Conservation (phyloP, 2,888 invertebrate species). For the Tyria jacobaeae region DNA sequence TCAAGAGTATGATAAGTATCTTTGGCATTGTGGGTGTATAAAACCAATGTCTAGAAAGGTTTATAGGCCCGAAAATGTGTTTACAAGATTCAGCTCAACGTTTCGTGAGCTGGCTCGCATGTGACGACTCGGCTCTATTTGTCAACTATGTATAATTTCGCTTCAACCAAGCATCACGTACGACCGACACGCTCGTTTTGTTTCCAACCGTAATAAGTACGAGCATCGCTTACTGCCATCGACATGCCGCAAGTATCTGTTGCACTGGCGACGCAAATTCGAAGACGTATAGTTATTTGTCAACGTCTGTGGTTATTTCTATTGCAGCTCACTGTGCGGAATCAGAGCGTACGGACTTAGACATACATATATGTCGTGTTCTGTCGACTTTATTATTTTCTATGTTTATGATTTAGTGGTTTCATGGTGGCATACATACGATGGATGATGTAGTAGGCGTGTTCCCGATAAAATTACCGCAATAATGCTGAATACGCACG, state of each 20-base stretch:
- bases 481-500: constrained; percentile 14
- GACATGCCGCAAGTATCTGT: constrained; percentile 41
- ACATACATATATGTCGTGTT: constrained; percentile 48
- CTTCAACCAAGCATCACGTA: constrained; percentile 52
- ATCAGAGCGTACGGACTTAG: constrained; percentile 56
- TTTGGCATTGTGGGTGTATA: too few species aligned
- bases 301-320: constrained; percentile 65
- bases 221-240: constrained; percentile 43
- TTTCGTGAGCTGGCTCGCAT: constrained; percentile 67
- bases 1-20: too few species aligned
- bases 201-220: constrained; percentile 45
- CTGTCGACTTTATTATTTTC: constrained; percentile 51
- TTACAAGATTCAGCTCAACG: constrained; percentile 63
- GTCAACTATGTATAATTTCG: constrained; percentile 71
- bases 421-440: constrained; percentile 40
- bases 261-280: constrained; percentile 52
- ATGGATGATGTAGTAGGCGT: constrained; percentile 39
- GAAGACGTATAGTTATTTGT: constrained; percentile 62
- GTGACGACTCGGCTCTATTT: constrained; percentile 63
- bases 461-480: constrained; percentile 23
- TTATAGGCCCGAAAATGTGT: constrained; percentile 68
- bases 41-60: too few species aligned
- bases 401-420: constrained; percentile 49
- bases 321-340: constrained; percentile 54
- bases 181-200: constrained; percentile 41